These are phyloP conservation scores for Panthera leo DNA, from an alignment of 2,113 vertebrate genomes.

Conservation along the genomic window DNA sequence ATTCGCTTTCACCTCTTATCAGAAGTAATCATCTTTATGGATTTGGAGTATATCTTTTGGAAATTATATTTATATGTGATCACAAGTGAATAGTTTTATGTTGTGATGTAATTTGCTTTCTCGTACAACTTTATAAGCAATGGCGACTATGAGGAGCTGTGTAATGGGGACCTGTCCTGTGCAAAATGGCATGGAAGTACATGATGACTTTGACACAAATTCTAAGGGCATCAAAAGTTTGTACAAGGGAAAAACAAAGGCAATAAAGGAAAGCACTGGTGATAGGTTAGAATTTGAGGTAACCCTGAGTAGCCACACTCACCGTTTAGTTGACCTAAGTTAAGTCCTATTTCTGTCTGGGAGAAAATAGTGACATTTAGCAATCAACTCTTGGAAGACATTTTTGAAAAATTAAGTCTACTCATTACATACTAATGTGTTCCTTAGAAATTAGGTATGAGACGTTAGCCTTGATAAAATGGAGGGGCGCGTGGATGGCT, in stretches of 20 bases:
- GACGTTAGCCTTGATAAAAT: neutral
- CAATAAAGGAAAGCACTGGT: neutral
- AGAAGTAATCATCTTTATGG: neutral
- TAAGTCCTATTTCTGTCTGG: neutral
- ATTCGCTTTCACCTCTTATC: neutral
- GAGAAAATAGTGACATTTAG: neutral
- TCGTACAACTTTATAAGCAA: neutral
- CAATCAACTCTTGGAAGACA: neutral
- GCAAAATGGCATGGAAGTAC: neutral
- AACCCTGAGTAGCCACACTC: neutral
- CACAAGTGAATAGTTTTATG: neutral
- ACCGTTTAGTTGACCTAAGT: neutral
- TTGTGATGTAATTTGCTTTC: neutral
- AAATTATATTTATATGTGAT: neutral
- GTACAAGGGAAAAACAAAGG: neutral
- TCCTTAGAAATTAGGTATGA: neutral
- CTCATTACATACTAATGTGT: neutral
- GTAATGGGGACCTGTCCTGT: neutral
- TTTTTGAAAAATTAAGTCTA: neutral
- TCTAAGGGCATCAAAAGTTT: neutral
- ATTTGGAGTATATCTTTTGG: neutral
- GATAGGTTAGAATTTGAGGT: neutral
- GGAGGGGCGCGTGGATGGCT: too few relatives aligned
- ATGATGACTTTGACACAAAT: neutral
- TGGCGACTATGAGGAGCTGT: neutral